Percentiles rank a stretch among this genome's conserved stretches.
phyloP scores from a whole-genome alignment of 2,113 vertebrate genomes.

The Acanthochromis polyacanthus region DNA sequence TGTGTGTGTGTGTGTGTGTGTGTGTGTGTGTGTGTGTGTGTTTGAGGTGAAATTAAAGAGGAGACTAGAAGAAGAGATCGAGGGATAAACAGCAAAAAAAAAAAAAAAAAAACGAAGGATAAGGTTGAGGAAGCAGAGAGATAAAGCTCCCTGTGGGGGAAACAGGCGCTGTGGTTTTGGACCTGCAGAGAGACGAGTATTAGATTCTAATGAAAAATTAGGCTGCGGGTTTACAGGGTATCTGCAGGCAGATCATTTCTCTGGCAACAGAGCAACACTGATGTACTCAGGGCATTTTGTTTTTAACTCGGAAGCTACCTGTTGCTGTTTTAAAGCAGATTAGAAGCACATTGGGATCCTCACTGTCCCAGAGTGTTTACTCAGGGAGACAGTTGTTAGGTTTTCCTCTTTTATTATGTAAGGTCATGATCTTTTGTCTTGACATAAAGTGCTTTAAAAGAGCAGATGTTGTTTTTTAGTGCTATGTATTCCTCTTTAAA shows the following conservation, averaged over 20 bases:
- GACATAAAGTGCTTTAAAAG: too few species aligned
- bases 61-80: constrained; percentile 39
- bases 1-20: not conserved
- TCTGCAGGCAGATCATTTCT: constrained; percentile 40
- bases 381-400: too few species aligned
- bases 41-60: constrained; percentile 62
- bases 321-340: not conserved
- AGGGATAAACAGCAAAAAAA: constrained; percentile 30
- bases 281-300: not conserved
- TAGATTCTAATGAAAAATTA: constrained; percentile 56
- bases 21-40: not conserved
- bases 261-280: not conserved
- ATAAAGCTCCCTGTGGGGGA: constrained; percentile 43
- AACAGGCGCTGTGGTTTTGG: not conserved
- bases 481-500: too few species aligned
- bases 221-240: constrained; percentile 53
- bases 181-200: constrained; percentile 25
- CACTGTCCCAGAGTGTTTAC: too few species aligned
- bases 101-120: constrained; percentile 36
- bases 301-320: constrained; percentile 10
- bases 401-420: too few species aligned
- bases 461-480: too few species aligned
- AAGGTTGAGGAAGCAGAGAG: constrained; percentile 55
- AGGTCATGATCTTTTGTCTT: too few species aligned
- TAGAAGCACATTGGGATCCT: too few species aligned